Conservation (phyloP, 37 sponge, comb jelly and placozoan genomes). For the Crambe crambe region DNA sequence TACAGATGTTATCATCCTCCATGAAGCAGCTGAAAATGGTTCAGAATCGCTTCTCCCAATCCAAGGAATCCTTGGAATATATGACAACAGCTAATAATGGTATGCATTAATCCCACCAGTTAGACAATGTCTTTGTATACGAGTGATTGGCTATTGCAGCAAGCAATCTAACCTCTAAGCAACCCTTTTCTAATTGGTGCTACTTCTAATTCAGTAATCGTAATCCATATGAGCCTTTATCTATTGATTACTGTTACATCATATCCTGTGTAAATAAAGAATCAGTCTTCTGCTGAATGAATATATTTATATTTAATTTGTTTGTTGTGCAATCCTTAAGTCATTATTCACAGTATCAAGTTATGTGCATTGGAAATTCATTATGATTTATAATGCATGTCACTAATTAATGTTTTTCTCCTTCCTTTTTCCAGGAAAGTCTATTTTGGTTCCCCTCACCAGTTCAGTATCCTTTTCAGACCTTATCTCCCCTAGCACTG, state of each 20-base stretch:
- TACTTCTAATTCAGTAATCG: no score
- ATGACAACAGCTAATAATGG: slow-evolving; percentile 69
- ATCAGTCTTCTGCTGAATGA: no score
- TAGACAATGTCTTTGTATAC: neutral
- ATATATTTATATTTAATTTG: neutral
- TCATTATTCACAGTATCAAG: neutral
- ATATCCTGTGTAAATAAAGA: no score
- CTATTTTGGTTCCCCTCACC: slow-evolving; percentile 80
- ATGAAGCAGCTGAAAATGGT: slow-evolving; percentile 85
- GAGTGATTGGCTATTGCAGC: no score
- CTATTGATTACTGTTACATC: no score
- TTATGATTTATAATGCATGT: neutral
- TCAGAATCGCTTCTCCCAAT: slow-evolving; percentile 83
- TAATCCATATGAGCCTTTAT: no score
- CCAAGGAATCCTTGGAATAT: slow-evolving; percentile 72
- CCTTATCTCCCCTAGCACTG: neutral
- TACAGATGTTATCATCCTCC: slow-evolving; percentile 71
- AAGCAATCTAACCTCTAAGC: no score
- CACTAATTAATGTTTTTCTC: neutral
- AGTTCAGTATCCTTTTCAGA: slow-evolving; percentile 79
- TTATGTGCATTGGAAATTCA: neutral
- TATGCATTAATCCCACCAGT: neutral
- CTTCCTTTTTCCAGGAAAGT: slow-evolving; percentile 57
- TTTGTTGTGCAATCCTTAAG: neutral
- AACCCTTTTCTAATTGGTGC: no score